phyloP scores from a whole-genome alignment of 2,113 vertebrate genomes.

The Gallinago undulata region DNA sequence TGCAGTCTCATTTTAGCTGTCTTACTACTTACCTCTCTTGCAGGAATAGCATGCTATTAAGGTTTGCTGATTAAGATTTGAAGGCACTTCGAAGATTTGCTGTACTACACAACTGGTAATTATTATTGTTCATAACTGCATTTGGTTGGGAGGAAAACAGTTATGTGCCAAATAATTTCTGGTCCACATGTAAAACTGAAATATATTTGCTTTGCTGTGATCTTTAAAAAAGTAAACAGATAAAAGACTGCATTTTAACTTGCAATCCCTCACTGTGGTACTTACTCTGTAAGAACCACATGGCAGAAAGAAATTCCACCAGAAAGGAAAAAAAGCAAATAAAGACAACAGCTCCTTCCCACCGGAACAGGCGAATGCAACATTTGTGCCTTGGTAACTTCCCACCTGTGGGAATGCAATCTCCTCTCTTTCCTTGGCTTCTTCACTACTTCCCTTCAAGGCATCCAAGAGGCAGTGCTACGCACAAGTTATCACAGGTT shows the following conservation, averaged over 20 bases:
- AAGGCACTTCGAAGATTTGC: constrained; percentile 51
- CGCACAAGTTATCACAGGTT: neutral
- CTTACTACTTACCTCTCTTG: constrained; percentile 35
- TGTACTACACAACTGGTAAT: constrained; percentile 42
- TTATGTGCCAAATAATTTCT: neutral
- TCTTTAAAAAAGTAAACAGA: neutral
- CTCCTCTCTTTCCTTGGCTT: neutral
- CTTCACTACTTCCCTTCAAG: neutral
- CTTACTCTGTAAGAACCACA: neutral
- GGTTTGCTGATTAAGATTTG: constrained; percentile 51
- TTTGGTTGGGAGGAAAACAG: constrained; percentile 5
- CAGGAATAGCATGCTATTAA: constrained; percentile 34
- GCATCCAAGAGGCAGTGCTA: neutral
- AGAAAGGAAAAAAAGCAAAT: neutral
- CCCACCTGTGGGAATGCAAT: neutral
- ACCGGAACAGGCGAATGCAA: neutral
- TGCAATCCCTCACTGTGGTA: neutral
- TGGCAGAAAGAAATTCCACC: neutral
- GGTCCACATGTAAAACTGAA: neutral
- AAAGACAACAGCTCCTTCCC: neutral
- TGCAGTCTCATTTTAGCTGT: constrained; percentile 34
- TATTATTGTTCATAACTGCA: constrained; percentile 37
- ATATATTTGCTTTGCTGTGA: neutral
- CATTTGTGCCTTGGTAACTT: neutral
- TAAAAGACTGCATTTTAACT: neutral